Evolutionary conservation across 2,797 vertebrate species (phyloP).

Genomic region (Naso thynnoides): DNA sequence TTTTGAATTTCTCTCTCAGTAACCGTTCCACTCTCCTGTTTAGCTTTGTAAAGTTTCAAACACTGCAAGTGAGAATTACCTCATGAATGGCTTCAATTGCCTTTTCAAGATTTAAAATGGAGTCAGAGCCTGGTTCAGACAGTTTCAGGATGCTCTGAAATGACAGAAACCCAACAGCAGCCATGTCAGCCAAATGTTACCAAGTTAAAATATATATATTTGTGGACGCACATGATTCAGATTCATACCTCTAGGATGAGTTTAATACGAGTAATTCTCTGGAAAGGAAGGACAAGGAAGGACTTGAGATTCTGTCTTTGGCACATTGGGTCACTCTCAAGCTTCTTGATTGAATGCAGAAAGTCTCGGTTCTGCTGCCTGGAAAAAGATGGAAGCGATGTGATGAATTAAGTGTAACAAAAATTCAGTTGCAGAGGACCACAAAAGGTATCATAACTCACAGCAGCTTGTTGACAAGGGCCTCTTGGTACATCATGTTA

Average conservation of each 20-base stretch:
- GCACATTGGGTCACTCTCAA: conserved; percentile 84
- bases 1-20: background rate
- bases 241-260: conserved; percentile 85
- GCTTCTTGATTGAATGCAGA: conserved; percentile 70
- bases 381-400: background rate
- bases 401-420: background rate
- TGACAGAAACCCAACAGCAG: background rate
- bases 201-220: background rate
- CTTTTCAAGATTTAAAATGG: conserved; percentile 60
- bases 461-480: conserved; percentile 81
- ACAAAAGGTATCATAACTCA: conserved; percentile 61
- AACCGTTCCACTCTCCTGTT: background rate
- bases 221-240: background rate
- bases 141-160: conserved; percentile 83
- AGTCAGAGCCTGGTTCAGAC: conserved; percentile 53
- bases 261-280: conserved; percentile 87
- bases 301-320: conserved; percentile 86
- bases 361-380: conserved; percentile 83
- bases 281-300: conserved; percentile 88
- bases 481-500: conserved; percentile 90
- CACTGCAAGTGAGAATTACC: conserved; percentile 63
- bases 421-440: rapidly evolving
- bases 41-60: background rate
- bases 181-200: background rate
- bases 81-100: conserved; percentile 79